These are phyloP conservation scores for Arvicanthis niloticus DNA, from an alignment of 2,113 vertebrate species.

Conservation along the genomic window DNA sequence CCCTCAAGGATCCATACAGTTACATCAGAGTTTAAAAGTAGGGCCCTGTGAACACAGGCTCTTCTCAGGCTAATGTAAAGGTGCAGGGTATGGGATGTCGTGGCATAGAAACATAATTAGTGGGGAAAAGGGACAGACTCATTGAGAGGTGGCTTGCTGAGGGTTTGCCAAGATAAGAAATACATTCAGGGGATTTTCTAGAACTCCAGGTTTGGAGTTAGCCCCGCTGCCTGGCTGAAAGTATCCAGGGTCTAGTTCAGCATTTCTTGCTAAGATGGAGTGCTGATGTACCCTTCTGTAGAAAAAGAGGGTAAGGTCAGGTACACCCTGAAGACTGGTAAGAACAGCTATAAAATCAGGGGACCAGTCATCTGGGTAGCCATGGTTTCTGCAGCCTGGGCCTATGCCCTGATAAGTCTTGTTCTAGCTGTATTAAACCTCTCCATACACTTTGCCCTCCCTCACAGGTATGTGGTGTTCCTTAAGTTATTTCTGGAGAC, in stretches of 20 bases:
- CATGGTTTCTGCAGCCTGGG: neutral
- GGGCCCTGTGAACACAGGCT: neutral
- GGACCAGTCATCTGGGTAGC: too few species aligned
- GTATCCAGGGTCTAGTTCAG: neutral
- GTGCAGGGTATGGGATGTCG: too few species aligned
- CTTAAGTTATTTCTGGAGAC: slow-evolving; percentile 84
- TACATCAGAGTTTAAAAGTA: neutral
- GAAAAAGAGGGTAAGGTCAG: neutral
- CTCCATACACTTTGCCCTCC: neutral
- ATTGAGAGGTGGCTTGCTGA: neutral
- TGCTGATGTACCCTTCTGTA: neutral
- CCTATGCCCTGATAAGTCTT: neutral
- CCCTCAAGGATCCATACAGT: fast-evolving
- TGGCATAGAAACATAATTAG: neutral
- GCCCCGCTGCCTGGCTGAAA: neutral
- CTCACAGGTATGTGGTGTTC: slow-evolving; percentile 61
- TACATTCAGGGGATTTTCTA: neutral
- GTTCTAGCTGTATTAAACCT: neutral
- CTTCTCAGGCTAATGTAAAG: neutral
- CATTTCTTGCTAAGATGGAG: too few species aligned
- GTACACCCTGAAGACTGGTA: too few species aligned
- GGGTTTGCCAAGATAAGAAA: neutral
- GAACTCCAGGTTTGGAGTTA: neutral
- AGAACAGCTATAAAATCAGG: neutral
- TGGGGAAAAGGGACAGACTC: neutral